Base-by-base conservation (phyloP, 2,113 vertebrate species). In the Ciconia maguari region DNA sequence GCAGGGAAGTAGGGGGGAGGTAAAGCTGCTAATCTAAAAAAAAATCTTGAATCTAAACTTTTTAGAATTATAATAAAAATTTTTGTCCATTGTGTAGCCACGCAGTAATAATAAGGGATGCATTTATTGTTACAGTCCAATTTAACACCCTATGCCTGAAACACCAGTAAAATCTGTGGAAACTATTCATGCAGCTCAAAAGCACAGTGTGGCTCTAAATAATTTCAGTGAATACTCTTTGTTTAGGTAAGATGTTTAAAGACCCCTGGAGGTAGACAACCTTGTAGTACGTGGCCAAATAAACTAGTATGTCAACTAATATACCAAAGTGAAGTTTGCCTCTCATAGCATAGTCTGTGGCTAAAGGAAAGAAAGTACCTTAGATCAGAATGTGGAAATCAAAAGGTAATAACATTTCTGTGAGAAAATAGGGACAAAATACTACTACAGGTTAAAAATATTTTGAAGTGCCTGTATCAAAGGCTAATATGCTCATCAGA, bases 171-270 rank as follows among this genome's bases (percentile, higher is more conserved):
- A 93, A 78, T 94, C 85, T 88, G 42, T 51, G 44, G 61, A 60
- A 93, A 78, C 6, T 58, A 21, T 81, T 97, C 51, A 68, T 30
- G 41, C 52, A 76, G 69, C 64, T 97, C 87, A 91, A 96, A 95
- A 84, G 83, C 44, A 81, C n/a, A 42, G 48, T 34, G 24, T 90
- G 66, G 30, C 54, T 86, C 30, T 94, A 93, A 91, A 80, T 95
- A 85, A 84, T 90, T 95, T 90, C 79, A 61, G 26, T 66, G 71
- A 74, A 65, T 90, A 48, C 5, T 61, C 61, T 70, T 78, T 68
- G 55, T 79, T 83, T 86, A 69, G 76, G 58, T 41, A 68, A 92
- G 84, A 77, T 70, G 89, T 93, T 93, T 88, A 36, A 88, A 86
- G 54, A 38, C 38, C 38, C 51, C 71, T 65, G 18, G 66, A 86